Evolutionary conservation across 2,113 vertebrate species (phyloP).

Genomic region (Gyps fulvus): DNA sequence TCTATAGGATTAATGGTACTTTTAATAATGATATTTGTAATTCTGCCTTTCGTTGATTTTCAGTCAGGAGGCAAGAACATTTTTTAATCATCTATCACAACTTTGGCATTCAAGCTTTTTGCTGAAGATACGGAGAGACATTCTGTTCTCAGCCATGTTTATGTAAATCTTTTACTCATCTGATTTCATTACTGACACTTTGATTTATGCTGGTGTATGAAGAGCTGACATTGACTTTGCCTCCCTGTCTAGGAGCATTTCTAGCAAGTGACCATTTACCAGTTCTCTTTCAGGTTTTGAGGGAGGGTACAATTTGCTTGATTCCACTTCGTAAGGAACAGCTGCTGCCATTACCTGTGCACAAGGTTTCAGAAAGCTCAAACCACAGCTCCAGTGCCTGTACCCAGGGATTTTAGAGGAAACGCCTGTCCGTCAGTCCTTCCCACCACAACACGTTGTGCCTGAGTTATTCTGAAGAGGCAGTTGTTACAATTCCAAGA

Average conservation of each 20-base stretch:
- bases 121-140: neutral
- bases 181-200: neutral
- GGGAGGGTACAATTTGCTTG: neutral
- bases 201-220: neutral
- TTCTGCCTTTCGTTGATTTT: neutral
- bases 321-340: neutral
- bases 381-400: neutral
- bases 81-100: neutral
- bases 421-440: neutral
- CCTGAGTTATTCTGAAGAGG: neutral
- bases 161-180: neutral
- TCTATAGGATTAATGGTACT: neutral
- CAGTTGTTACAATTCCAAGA: neutral
- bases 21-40: neutral
- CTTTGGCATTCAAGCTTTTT: neutral
- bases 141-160: neutral
- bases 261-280: neutral
- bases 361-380: neutral
- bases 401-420: neutral
- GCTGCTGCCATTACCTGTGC: neutral
- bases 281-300: neutral
- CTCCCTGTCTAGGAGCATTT: neutral
- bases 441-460: neutral
- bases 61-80: neutral
- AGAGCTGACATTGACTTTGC: neutral